phyloP scores from a whole-genome alignment of 2,888 invertebrate genomes.

The Cryptus viduatorius region DNA sequence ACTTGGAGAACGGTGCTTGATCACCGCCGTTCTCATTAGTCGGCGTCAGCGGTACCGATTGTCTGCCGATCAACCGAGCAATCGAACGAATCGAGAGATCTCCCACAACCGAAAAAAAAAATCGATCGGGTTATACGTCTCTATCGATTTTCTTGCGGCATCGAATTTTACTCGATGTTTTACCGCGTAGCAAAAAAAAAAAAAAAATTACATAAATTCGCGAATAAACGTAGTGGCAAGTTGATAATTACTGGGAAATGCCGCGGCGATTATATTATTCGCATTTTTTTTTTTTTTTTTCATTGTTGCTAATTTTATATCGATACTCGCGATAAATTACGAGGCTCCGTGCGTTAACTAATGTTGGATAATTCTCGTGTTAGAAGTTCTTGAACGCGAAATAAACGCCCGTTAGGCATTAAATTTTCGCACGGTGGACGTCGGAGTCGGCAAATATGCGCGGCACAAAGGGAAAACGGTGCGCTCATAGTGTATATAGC shows the following conservation, averaged over 20 bases:
- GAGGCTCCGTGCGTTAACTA: background rate
- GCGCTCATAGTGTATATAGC: slow-evolving; percentile 12
- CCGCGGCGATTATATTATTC: background rate
- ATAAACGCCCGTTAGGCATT: slow-evolving; percentile 47
- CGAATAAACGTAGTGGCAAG: too few relatives aligned
- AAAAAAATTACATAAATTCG: too few relatives aligned
- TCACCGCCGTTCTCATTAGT: slow-evolving; percentile 78
- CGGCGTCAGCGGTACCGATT: slow-evolving; percentile 78
- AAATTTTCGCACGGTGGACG: slow-evolving; percentile 49
- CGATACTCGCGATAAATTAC: background rate
- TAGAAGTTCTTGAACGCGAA: slow-evolving; percentile 38
- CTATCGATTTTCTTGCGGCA: slow-evolving; percentile 28
- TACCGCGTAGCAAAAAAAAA: too few relatives aligned
- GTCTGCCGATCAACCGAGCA: slow-evolving; percentile 65
- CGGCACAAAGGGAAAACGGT: slow-evolving; percentile 64
- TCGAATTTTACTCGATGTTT: background rate
- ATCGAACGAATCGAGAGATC: slow-evolving; percentile 62
- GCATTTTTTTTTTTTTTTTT: background rate
- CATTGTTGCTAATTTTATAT: background rate
- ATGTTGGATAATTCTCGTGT: slow-evolving; percentile 22
- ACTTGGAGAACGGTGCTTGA: slow-evolving; percentile 71
- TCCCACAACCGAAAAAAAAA: slow-evolving; percentile 7
- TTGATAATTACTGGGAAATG: background rate
- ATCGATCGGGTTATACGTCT: slow-evolving; percentile 53
- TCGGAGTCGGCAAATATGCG: slow-evolving; percentile 55